Conservation (phyloP, 2,113 vertebrate genomes). For the Rhinichthys klamathensis region DNA sequence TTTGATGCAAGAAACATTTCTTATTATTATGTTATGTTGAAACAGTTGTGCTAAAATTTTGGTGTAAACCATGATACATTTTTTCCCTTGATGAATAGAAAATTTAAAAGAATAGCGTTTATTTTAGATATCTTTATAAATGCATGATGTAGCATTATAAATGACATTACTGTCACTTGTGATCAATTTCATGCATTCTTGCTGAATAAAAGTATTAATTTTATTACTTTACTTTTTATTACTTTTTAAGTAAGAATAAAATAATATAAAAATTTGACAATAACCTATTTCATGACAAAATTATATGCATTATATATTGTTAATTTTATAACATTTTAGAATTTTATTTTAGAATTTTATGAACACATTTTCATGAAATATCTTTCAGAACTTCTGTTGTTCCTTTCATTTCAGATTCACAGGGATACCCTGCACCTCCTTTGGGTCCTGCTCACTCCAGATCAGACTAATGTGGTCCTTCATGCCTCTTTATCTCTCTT, state of each 20-base stretch:
- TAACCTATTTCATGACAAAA: background rate
- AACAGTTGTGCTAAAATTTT: too few species aligned
- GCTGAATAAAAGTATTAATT: background rate
- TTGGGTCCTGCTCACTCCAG: background rate
- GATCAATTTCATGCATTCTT: background rate
- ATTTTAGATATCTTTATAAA: too few species aligned
- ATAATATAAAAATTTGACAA: background rate
- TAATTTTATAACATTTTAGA: too few species aligned
- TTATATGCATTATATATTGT: background rate
- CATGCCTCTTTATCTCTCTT: constrained; percentile 4
- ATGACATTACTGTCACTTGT: background rate
- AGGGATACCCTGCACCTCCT: background rate
- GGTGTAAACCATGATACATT: background rate
- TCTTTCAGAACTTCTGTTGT: background rate
- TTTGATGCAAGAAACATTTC: background rate
- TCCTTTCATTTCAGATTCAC: background rate
- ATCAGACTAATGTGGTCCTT: background rate
- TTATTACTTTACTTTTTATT: background rate
- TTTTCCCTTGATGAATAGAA: background rate
- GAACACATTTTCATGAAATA: background rate
- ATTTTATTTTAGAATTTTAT: too few species aligned
- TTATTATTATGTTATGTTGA: background rate
- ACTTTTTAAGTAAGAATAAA: background rate
- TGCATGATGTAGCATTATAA: too few species aligned
- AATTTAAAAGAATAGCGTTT: background rate